Evolutionary conservation across 1,140 invertebrate species (phyloP).

Genomic region (Scaptomyza hsui): DNA sequence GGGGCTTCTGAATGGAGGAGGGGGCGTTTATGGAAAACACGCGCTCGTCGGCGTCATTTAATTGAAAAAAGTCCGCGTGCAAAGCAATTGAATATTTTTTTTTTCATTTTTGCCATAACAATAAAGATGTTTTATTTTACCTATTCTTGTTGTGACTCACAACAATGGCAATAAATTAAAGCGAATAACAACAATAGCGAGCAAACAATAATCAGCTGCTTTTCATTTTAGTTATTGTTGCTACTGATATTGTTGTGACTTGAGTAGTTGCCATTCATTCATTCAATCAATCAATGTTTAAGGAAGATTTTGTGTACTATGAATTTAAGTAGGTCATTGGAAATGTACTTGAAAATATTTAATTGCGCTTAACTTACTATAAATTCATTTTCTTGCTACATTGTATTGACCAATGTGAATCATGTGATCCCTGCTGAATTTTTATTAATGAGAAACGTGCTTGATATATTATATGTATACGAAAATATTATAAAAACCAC

Average conservation of each 20-base stretch:
- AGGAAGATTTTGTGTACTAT: too few species aligned
- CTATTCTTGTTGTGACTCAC: constrained; percentile 59
- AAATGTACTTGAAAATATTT: too few species aligned
- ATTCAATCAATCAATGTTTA: neutral
- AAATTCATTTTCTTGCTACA: too few species aligned
- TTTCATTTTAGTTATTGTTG: constrained; percentile 52
- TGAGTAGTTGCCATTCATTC: neutral
- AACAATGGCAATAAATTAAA: constrained; percentile 40
- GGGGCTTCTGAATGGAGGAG: neutral
- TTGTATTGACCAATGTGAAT: neutral
- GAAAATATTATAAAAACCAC: neutral
- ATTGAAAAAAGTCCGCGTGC: constrained; percentile 45
- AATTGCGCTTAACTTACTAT: too few species aligned
- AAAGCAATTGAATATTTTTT: constrained; percentile 42
- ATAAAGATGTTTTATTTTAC: constrained; percentile 38
- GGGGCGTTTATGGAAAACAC: constrained; percentile 66
- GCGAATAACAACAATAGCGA: constrained; percentile 42
- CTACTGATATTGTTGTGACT: constrained; percentile 14
- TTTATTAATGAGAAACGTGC: neutral
- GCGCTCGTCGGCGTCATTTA: constrained; percentile 47
- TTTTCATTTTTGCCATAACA: constrained; percentile 36
- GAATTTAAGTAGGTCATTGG: too few species aligned
- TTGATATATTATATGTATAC: neutral
- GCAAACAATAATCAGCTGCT: constrained; percentile 51
- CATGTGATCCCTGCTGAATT: neutral